These are phyloP conservation scores for Phataginus tetradactyla DNA, from an alignment of 2,797 vertebrate genomes.

Conservation along the genomic window DNA sequence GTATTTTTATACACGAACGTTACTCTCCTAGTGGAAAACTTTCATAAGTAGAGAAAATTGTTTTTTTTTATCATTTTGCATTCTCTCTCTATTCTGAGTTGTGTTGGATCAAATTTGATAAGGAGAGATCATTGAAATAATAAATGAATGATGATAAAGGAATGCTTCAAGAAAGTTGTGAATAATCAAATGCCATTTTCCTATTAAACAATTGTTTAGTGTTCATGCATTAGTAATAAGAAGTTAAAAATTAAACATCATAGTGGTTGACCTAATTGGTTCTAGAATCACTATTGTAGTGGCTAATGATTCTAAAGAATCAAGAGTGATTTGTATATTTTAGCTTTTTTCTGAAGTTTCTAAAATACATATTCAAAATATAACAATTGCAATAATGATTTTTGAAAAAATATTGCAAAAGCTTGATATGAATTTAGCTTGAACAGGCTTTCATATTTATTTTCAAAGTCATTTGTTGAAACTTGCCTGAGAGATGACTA, in stretches of 20 bases:
- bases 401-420: neutral
- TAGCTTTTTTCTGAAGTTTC: neutral
- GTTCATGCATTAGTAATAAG: neutral
- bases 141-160: neutral
- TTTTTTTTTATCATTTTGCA: neutral
- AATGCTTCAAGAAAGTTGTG: neutral
- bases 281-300: neutral
- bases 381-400: neutral
- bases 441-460: neutral
- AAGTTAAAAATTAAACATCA: neutral
- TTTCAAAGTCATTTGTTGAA: neutral
- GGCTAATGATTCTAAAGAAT: neutral
- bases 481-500: neutral
- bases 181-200: neutral
- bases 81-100: neutral
- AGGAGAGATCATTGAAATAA: neutral
- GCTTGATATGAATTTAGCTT: neutral
- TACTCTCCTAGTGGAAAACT: neutral
- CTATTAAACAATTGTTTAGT: neutral
- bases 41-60: neutral
- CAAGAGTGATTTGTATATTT: neutral
- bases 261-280: neutral
- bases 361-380: neutral
- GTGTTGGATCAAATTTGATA: neutral
- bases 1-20: neutral